Base-by-base conservation (phyloP, 2,797 vertebrate species). In the Erithacus rubecula region DNA sequence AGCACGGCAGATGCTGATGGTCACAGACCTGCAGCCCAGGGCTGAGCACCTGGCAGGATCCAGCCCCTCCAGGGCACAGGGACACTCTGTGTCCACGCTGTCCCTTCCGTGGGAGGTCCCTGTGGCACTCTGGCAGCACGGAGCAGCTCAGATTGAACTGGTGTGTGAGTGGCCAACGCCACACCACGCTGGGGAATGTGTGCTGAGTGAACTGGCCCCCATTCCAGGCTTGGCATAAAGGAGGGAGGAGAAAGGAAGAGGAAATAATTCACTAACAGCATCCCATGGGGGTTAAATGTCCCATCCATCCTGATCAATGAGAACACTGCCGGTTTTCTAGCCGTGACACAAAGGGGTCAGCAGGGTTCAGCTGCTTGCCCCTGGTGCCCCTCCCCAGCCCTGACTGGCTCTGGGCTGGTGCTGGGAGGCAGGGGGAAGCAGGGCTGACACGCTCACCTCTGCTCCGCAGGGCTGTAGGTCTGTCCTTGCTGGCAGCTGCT, bases 401-500 rank as follows among this genome's bases (percentile, higher is more conserved):
- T 6, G 3, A 93, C 69, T 4, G 23, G 44, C 41, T 1, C 16
- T 63, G 75, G 91, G 91, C 46, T 39, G 15, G 89, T 30, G 89
- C 62, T 62, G 91, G 65, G 53, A 43, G 89, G 86, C 84, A 46
- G 59, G n/a, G 70, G 87, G 81, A 79, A 59, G 71, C 62, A 12
- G 34, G 63, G 76, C 74, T 91, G 91, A 91, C 69, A 43, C 53
- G 58, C 98, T 99, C 98, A 99, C 99, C 99, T 99, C 97, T 99
- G 99, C 94, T 99, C 99, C 8, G 98, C 98, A 1, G 98, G 98
- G 97, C 99, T 99, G 98, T 99, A 99, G 97, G 99, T 99, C 98
- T 99, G 99, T 93, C 99, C 99, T 97, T 98, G 99, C 98, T 99
- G 99, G 98, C 99, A 99, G 97, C 98, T 98, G 96, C 99, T 99